Base-by-base conservation (phyloP, 2,888 invertebrate genomes). In the Scaeva pyrastri region DNA sequence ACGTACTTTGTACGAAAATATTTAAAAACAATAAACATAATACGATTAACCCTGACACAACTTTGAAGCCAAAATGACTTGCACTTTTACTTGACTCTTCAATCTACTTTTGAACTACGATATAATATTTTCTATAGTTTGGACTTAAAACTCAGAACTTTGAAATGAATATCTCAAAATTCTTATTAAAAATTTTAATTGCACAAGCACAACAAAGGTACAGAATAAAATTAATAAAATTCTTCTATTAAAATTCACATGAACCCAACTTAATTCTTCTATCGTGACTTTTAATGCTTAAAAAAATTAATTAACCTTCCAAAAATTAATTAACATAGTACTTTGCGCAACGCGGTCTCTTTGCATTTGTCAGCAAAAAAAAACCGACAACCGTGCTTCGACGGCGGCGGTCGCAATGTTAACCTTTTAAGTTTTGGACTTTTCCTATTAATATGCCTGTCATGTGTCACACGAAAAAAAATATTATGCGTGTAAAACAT, bases 401-500 rank as follows among this genome's bases (percentile, higher is more conserved):
- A 7, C 31, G 31, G 1, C 6, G 58, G 10, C 6, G n/a, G 10
- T n/a, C n/a, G n/a, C 23, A 52, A 26, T 26, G 7, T 21, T 45
- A 62, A 71, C 62, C 41, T 62, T 62, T 52, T 45, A 23, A 72
- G 64, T 19, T 23, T 19, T 78, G 72, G 16, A 48, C 10, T 19
- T 6, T 62, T 23, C 21, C 3, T n/a, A 48, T 31, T 26, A 12
- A 39, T 48, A 76, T 68, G 68, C 50, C 14, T 60, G 76, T 60
- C 68, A 76, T 78, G 64, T 66, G 39, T 36, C 66, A 48, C 19
- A 12, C 39, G 36, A 58, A 58, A 43, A 45, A 12, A n/a, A 36
- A 16, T 21, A 19, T 78, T 23, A 48, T 78, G 72, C 62, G 72
- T 78, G 72, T 78, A 48, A 56, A 50, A 64, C 78, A 78, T 72